Conservation (phyloP, 2,888 invertebrate genomes). For the Phania funesta region DNA sequence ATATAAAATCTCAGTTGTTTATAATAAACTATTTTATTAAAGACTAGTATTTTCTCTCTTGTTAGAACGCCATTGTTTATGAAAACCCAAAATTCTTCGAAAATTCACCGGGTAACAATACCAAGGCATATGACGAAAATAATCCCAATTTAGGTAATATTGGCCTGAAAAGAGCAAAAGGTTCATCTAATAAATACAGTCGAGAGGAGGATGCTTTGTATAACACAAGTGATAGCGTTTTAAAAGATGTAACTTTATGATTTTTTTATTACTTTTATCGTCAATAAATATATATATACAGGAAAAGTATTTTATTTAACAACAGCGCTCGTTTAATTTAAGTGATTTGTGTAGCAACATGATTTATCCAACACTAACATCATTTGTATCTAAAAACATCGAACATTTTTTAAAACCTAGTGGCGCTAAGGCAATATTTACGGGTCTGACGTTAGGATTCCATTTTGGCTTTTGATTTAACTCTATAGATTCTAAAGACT, state of each 20-base stretch:
- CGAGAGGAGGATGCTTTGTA: slow-evolving; percentile 65
- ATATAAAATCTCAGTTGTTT: background rate
- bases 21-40: background rate
- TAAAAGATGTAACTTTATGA: slow-evolving; percentile 67
- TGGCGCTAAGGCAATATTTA: background rate
- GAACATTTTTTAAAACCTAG: slow-evolving; percentile 42
- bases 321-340: too few relatives aligned
- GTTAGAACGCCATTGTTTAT: slow-evolving; percentile 20
- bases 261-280: background rate
- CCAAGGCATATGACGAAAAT: slow-evolving; percentile 52
- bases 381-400: slow-evolving; percentile 58
- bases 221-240: slow-evolving; percentile 68
- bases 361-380: background rate
- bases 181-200: background rate
- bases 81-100: slow-evolving; percentile 1
- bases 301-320: background rate
- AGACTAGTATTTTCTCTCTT: background rate
- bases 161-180: background rate
- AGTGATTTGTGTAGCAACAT: too few relatives aligned
- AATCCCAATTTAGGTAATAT: slow-evolving; percentile 21
- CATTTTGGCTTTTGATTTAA: slow-evolving; percentile 67
- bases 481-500: slow-evolving; percentile 67
- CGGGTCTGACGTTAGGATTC: slow-evolving; percentile 63
- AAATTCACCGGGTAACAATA: background rate
- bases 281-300: background rate